A percentile compares a stretch with the other conserved stretches of the same genome.
These are phyloP conservation scores for Periophthalmus magnuspinnatus DNA, from an alignment of 2,797 vertebrate species.

Conservation along the genomic window DNA sequence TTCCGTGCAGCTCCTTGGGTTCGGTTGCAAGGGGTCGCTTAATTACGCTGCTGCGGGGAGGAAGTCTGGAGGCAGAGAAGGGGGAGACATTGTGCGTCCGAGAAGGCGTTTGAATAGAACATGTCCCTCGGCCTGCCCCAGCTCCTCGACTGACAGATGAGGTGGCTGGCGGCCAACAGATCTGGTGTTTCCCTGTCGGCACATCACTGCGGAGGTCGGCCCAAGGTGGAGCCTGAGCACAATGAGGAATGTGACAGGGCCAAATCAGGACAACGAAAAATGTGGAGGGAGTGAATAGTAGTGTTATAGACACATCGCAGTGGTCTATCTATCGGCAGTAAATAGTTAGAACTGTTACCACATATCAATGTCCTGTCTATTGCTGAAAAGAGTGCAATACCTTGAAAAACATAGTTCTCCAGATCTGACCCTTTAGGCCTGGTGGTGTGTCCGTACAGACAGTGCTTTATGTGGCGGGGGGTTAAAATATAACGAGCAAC, in stretches of 20 bases:
- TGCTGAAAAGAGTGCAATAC: background rate
- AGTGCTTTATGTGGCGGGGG: no score
- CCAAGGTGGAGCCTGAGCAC: constrained; percentile 7
- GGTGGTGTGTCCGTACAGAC: no score
- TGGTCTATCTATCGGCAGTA: background rate
- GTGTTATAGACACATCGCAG: background rate
- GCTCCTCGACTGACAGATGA: constrained; percentile 17
- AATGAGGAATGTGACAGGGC: constrained; percentile 3
- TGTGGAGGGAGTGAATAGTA: background rate
- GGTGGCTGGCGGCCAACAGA: constrained; percentile 44
- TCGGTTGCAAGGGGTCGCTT: constrained; percentile 7
- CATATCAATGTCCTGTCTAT: background rate
- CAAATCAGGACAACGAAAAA: background rate
- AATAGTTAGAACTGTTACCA: background rate
- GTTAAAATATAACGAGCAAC: no score
- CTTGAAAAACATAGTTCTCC: no score
- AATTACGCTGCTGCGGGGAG: background rate
- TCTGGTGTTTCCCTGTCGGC: constrained; percentile 10
- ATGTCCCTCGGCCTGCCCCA: background rate
- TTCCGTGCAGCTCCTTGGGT: background rate
- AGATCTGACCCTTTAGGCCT: no score
- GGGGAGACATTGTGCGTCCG: background rate
- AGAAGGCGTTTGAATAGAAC: constrained; percentile 11
- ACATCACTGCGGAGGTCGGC: constrained; percentile 6
- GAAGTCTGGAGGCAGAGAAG: constrained; percentile 4